Evolutionary conservation across 2,797 vertebrate genomes (phyloP), one percentile per base, ranked within the genome.

Genomic region (Sylvia borin): DNA sequence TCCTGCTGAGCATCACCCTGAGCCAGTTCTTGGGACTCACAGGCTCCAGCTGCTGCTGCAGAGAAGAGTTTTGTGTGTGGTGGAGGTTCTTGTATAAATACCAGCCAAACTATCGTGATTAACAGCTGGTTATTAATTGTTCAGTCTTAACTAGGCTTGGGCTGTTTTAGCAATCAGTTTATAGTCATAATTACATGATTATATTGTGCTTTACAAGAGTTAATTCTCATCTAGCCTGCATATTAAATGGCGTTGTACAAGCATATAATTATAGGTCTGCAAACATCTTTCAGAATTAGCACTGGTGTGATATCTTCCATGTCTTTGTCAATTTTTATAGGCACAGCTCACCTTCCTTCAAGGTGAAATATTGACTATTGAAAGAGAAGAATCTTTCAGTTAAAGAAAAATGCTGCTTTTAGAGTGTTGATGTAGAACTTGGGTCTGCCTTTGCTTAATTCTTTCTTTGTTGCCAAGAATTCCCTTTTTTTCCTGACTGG

Each of bases 361-460:
- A 78, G 68, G 51, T 84, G 48, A 72, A 90, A 74, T 36, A 42
- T 1, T 53, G 47, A 50, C 11, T 62, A 5, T 6, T 60, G 26
- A 45, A 57, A 73, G n/a, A 47, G 0, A 34, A 1, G 6, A 57
- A 34, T 42, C 31, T 53, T 64, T 42, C 38, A 32, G 1, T 75
- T 36, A 79, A 53, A 71, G 40, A 40, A 62, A 87, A 65, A 14
- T 42, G 3, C 32, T 74, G 19, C 15, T 72, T 85, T 87, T 91
- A 12, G 24, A 15, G 31, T 48, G 60, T 22, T 62, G 16, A 26
- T 38, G 60, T 77, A 54, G 24, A 88, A 85, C 75, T 90, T 53
- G 42, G 15, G 14, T 43, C 68, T 94, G 16, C 80, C 55, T 82
- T 66, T 85, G 68, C 85, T 92, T 90, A 91, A 85, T 94, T 95